Evolutionary conservation across 1,140 invertebrate genomes (phyloP).

Genomic region (Procambarus virginalis): DNA sequence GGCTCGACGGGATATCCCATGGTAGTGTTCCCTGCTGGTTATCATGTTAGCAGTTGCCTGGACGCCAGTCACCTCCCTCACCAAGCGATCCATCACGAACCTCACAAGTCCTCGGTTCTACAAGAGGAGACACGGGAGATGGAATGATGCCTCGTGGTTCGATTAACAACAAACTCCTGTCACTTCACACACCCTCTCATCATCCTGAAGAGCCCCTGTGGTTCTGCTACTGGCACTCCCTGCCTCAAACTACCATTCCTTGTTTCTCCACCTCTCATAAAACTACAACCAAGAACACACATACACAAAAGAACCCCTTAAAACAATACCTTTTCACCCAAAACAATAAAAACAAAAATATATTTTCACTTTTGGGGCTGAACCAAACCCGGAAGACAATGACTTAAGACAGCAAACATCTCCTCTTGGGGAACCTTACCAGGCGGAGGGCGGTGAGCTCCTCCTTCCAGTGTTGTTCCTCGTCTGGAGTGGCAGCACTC

Average conservation of each 20-base stretch:
- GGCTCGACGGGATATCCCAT: not conserved
- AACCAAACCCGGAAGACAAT: too few relatives aligned
- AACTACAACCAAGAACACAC: too few relatives aligned
- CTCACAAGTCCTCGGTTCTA: not conserved
- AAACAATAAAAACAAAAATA: too few relatives aligned
- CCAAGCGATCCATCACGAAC: not conserved
- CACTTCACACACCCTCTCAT: too few relatives aligned
- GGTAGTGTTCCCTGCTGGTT: not conserved
- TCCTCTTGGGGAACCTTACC: not conserved
- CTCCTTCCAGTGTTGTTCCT: not conserved
- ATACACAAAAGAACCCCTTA: too few relatives aligned
- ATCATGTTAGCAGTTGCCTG: not conserved
- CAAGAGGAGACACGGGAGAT: not conserved
- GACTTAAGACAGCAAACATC: too few relatives aligned
- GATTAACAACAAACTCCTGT: too few relatives aligned
- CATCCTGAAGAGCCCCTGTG: not conserved
- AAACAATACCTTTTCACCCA: too few relatives aligned
- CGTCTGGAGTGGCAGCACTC: not conserved
- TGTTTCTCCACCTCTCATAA: not conserved
- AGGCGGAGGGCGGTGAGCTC: not conserved
- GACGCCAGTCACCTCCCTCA: not conserved
- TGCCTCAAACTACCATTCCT: not conserved
- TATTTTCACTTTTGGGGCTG: too few relatives aligned
- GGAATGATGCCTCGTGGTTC: not conserved
- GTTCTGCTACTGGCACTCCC: not conserved